phyloP scores from a whole-genome alignment of 2,888 invertebrate species.

The Chironomus riparius region DNA sequence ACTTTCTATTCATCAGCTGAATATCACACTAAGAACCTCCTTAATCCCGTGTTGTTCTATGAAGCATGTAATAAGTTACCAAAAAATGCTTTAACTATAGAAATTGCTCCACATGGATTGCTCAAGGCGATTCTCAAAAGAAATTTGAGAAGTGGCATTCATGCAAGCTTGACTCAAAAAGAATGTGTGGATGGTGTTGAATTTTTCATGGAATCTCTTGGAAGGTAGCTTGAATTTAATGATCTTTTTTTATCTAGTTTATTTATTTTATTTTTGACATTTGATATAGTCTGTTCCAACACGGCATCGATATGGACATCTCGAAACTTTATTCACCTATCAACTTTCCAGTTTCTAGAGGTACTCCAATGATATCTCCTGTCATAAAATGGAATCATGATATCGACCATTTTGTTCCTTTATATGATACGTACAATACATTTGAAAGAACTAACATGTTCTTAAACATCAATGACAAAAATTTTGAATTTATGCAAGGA shows the following conservation, averaged over 20 bases:
- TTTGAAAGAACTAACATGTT: slow-evolving; percentile 52
- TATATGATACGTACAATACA: slow-evolving; percentile 33
- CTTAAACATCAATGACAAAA: slow-evolving; percentile 51
- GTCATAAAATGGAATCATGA: slow-evolving; percentile 73
- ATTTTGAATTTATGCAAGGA: slow-evolving; percentile 62
- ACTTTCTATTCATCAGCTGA: slow-evolving; percentile 63
- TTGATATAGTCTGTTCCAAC: slow-evolving; percentile 63
- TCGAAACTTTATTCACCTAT: slow-evolving; percentile 62
- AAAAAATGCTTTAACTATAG: slow-evolving; percentile 71
- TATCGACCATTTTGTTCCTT: slow-evolving; percentile 49
- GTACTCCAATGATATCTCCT: slow-evolving; percentile 71
- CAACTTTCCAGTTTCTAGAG: slow-evolving; percentile 65
- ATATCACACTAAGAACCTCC: slow-evolving; percentile 71
- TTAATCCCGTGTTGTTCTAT: slow-evolving; percentile 67
- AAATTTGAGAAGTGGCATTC: slow-evolving; percentile 59
- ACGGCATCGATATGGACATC: slow-evolving; percentile 61
- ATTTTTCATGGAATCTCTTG: slow-evolving; percentile 53
- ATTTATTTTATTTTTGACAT: no score
- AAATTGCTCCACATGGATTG: slow-evolving; percentile 83
- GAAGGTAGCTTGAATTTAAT: slow-evolving; percentile 48
- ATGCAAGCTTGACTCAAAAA: slow-evolving; percentile 66
- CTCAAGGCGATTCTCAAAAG: slow-evolving; percentile 78
- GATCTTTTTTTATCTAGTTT: no score
- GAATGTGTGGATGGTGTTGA: slow-evolving; percentile 56
- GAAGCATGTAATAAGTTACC: slow-evolving; percentile 74